Conservation (phyloP, 2,797 vertebrate species). For the Centroberyx gerrardi region DNA sequence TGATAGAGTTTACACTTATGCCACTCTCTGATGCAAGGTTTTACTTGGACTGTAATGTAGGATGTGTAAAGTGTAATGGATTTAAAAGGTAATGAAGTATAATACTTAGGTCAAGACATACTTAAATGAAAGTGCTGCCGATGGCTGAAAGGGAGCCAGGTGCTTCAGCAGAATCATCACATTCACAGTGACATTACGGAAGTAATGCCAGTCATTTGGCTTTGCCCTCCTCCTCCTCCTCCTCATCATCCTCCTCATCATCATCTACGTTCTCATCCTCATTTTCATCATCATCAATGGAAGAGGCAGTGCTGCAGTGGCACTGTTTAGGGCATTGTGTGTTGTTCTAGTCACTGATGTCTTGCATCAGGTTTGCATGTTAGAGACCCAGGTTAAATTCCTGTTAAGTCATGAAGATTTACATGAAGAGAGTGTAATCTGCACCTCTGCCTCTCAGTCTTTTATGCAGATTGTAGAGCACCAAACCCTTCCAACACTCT, state of each 20-base stretch:
- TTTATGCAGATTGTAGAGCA: conserved; percentile 67
- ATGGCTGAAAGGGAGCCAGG: conserved; percentile 4
- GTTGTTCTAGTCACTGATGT: not conserved
- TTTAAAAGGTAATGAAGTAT: too few relatives aligned
- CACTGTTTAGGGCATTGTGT: not conserved
- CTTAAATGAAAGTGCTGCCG: not conserved
- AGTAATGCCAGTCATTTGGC: not conserved
- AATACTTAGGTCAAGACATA: too few relatives aligned
- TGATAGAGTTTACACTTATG: too few relatives aligned
- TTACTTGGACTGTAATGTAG: too few relatives aligned
- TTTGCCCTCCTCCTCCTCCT: not conserved
- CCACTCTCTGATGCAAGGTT: too few relatives aligned
- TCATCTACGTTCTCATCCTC: not conserved
- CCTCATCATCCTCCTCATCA: not conserved
- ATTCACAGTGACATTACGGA: conserved; percentile 9
- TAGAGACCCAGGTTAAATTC: conserved; percentile 23
- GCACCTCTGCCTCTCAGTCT: conserved; percentile 53
- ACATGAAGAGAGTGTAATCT: conserved; percentile 21
- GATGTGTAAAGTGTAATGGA: too few relatives aligned
- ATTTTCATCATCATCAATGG: not conserved
- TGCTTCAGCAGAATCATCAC: conserved; percentile 21
- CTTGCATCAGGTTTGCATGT: conserved; percentile 5
- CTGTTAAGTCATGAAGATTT: conserved; percentile 51
- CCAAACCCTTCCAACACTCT: conserved; percentile 62
- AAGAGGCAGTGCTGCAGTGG: not conserved